These are phyloP conservation scores for Lota lota DNA, from an alignment of 2,113 vertebrate species.

Conservation along the genomic window DNA sequence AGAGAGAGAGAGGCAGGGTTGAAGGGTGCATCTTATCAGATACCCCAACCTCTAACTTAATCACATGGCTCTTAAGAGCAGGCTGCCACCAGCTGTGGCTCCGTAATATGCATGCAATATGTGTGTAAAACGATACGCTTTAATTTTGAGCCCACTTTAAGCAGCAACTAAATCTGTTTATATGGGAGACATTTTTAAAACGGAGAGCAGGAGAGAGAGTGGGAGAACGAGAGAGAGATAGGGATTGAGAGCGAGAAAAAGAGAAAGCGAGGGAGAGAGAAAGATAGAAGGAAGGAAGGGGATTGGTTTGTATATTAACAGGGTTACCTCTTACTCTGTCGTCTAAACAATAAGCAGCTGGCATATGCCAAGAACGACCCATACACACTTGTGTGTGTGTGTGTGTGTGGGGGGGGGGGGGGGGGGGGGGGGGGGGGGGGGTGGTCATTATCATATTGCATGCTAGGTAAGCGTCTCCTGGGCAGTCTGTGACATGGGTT, in stretches of 20 bases:
- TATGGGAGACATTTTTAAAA: conserved; percentile 89
- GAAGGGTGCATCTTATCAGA: conserved; percentile 90
- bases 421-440: no score
- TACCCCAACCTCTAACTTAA: conserved; percentile 97
- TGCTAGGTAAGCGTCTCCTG: no score
- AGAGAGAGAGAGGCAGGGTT: conserved; percentile 78
- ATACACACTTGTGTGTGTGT: no score
- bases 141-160: conserved; percentile 97
- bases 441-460: no score
- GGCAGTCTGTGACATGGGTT: no score
- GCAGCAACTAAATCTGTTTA: conserved; percentile 96
- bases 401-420: no score
- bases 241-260: conserved; percentile 13
- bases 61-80: conserved; percentile 99
- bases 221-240: conserved; percentile 36
- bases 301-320: background rate
- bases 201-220: conserved; percentile 44
- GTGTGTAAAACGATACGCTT: conserved; percentile 99
- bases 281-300: background rate
- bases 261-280: conserved; percentile 11
- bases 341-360: no score
- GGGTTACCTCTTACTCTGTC: no score
- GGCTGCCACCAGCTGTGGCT: conserved; percentile 95
- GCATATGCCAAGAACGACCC: no score
- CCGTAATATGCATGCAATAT: conserved; percentile 96